A percentile compares a stretch with the other conserved stretches of the same genome.
phyloP scores from a whole-genome alignment of 2,797 vertebrate genomes.

The Poecilia picta region DNA sequence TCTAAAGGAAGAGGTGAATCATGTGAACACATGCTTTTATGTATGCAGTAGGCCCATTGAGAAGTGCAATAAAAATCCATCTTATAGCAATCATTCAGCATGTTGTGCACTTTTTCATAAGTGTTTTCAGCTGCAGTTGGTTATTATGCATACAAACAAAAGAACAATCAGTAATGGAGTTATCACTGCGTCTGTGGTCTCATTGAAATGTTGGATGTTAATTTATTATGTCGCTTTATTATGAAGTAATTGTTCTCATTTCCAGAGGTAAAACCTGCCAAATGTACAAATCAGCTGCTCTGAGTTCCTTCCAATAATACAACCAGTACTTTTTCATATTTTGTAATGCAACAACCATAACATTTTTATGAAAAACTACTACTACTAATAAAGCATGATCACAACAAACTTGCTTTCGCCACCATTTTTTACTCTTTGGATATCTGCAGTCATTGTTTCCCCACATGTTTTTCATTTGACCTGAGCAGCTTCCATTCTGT shows the following conservation, averaged over 20 bases:
- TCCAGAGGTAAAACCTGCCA: conserved; percentile 33
- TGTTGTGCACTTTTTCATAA: conserved; percentile 18
- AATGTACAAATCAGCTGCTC: conserved; percentile 16
- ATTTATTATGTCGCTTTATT: conserved; percentile 47
- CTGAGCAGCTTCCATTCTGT: not conserved
- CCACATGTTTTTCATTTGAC: not conserved
- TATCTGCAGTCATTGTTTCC: not conserved
- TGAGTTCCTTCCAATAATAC: not conserved
- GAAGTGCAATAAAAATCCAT: conserved; percentile 20
- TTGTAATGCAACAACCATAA: not conserved
- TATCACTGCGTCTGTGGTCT: conserved; percentile 31
- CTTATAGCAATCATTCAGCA: conserved; percentile 32
- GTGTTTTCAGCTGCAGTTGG: conserved; percentile 52
- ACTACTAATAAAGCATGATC: no score
- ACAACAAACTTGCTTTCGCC: no score
- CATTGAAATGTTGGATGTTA: conserved; percentile 29
- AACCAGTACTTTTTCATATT: not conserved
- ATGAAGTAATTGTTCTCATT: conserved; percentile 14
- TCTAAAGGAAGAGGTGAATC: conserved; percentile 25
- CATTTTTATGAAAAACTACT: no score
- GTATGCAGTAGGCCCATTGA: conserved; percentile 15
- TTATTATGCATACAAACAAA: conserved; percentile 46
- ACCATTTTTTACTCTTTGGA: not conserved
- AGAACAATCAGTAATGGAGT: conserved; percentile 26
- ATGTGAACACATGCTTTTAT: conserved; percentile 4